Base-by-base conservation (phyloP, 1,140 invertebrate genomes). In the Amphibalanus amphitrite region DNA sequence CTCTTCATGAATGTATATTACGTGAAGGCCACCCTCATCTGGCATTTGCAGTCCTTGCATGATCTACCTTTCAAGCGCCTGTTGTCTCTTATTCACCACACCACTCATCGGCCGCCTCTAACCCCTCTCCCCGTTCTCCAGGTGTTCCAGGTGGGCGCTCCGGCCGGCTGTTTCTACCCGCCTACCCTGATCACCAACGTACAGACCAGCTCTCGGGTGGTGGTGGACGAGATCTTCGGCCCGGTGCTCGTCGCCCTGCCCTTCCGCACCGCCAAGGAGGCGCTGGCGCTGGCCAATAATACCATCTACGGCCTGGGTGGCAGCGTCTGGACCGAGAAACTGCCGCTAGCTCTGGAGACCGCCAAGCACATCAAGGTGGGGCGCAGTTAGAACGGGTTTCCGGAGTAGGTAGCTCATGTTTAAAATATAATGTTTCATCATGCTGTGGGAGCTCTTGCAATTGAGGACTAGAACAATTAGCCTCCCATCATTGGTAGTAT, bases 251-350 rank as follows among this genome's bases (percentile, higher is more conserved):
- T 82, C 20, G 79, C 82, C 8, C 75, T 84, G 28, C 79, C 84
- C 26, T 87, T 87, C 78, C 79, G 85, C 69, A 86, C 83, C 25
- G 82, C 83, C 1, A 86, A 85, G 74, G 86, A 87, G 79, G 84
- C 83, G 17, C 79, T 86, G 10, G 74, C 79, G 38, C 77, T 87
- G 25, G 81, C 83, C 23, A 86, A 86, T 77, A 84, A 84, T 74
- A 81, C 80, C 20, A 77, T 79, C 25, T 83, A 83, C 76, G 83
- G 82, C 23, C 76, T 82, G 8, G 83, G 77, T 29, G 81, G 80
- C 10, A 84, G 83, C 74, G 78, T 87, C 8, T 86, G 84, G 83
- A 82, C 82, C 15, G 84, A 86, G 78, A 84, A 84, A 76, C 76
- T 83, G n/a, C 79, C 81, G 65, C 74, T 86, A 38, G 81, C 81